These are phyloP conservation scores for Indri indri DNA, from an alignment of 2,113 vertebrate genomes.

Conservation along the genomic window DNA sequence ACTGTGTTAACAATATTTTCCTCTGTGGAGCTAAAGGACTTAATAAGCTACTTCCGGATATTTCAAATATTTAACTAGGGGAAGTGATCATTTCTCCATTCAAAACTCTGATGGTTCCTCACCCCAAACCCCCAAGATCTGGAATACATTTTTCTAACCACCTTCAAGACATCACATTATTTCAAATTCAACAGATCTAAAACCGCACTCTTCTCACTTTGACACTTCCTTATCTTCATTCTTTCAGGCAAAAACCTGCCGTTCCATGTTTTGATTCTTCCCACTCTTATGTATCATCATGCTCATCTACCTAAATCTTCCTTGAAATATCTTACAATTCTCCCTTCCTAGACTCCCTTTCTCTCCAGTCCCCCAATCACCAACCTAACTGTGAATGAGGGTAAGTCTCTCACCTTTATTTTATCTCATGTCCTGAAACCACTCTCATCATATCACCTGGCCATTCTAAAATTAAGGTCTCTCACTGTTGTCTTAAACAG, in stretches of 20 bases:
- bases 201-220: background rate
- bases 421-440: background rate
- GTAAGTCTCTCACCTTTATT: background rate
- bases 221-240: background rate
- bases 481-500: background rate
- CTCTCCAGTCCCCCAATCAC: background rate
- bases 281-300: background rate
- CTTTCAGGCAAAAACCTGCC: conserved; percentile 17
- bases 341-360: background rate
- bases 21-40: background rate
- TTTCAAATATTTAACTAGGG: conserved; percentile 15
- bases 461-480: background rate
- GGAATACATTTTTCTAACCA: conserved; percentile 16
- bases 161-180: background rate
- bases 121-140: background rate
- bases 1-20: conserved; percentile 16
- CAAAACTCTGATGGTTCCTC: background rate
- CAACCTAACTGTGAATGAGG: background rate
- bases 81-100: background rate
- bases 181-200: background rate
- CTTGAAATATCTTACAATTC: background rate
- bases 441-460: background rate
- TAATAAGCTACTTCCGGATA: background rate
- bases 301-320: background rate
- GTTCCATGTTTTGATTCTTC: background rate